Evolutionary conservation across 1,140 invertebrate genomes (phyloP).

Genomic region (Batillaria attramentaria): DNA sequence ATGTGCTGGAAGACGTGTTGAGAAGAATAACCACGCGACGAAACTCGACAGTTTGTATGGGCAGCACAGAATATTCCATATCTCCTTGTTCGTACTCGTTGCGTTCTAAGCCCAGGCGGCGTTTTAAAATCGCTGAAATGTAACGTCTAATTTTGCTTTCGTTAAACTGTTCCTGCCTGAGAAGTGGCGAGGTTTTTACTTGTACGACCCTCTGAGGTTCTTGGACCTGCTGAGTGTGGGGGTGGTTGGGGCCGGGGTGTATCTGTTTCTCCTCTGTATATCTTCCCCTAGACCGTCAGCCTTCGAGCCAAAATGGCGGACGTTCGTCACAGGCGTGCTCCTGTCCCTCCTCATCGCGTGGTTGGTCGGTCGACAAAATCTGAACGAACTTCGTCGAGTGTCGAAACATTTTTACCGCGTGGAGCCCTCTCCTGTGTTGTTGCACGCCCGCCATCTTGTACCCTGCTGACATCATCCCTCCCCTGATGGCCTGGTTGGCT

Average conservation of each 20-base stretch:
- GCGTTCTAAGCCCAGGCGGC: too few relatives aligned
- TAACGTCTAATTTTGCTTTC: conserved; percentile 35
- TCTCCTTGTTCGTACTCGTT: background rate
- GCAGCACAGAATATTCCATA: too few relatives aligned
- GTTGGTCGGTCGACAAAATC: conserved; percentile 45
- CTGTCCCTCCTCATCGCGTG: conserved; percentile 26
- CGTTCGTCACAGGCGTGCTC: too few relatives aligned
- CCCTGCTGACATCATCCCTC: conserved; percentile 25
- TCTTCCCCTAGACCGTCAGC: too few relatives aligned
- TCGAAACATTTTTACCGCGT: conserved; percentile 40
- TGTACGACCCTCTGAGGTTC: conserved; percentile 35
- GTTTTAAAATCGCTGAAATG: background rate
- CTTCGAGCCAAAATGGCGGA: too few relatives aligned
- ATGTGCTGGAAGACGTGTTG: conserved; percentile 38
- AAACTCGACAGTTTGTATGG: too few relatives aligned
- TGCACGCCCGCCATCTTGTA: conserved; percentile 52
- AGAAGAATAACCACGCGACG: background rate
- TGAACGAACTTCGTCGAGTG: conserved; percentile 42
- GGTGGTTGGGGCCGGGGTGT: too few relatives aligned
- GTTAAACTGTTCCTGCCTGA: conserved; percentile 50
- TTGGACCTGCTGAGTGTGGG: conserved; percentile 41
- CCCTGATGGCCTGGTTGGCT: conserved; percentile 33
- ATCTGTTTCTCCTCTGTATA: too few relatives aligned
- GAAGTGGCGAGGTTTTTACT: conserved; percentile 45
- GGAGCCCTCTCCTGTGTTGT: conserved; percentile 31